These are phyloP conservation scores for Apodemia mormo DNA, from an alignment of 2,888 invertebrate species.

Conservation along the genomic window DNA sequence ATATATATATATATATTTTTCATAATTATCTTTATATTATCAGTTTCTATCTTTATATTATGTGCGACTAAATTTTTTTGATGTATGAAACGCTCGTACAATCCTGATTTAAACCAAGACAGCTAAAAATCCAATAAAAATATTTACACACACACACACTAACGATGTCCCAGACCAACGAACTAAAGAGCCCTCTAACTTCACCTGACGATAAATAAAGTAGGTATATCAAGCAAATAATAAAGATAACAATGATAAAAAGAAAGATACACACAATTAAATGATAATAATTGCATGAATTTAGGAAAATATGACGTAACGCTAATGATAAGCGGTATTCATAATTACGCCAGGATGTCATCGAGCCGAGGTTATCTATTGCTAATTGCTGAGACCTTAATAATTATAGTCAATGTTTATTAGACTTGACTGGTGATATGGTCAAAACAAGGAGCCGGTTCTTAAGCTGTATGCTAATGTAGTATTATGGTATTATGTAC, in stretches of 20 bases:
- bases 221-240: not conserved
- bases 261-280: not conserved
- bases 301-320: not conserved
- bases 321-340: constrained; percentile 2
- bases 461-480: constrained; percentile 34
- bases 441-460: not conserved
- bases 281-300: not conserved
- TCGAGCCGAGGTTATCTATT: constrained; percentile 10
- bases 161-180: not conserved
- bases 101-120: too few relatives aligned
- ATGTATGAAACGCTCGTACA: too few relatives aligned
- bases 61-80: too few relatives aligned
- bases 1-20: too few relatives aligned
- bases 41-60: too few relatives aligned
- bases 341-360: constrained; percentile 13
- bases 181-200: not conserved
- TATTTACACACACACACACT: too few relatives aligned
- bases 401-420: constrained; percentile 9
- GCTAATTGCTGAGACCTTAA: constrained; percentile 12
- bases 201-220: not conserved
- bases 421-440: not conserved
- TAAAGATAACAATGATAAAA: not conserved
- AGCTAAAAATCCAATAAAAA: too few relatives aligned
- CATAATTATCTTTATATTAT: too few relatives aligned
- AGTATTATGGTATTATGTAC: too few relatives aligned